phyloP scores from a whole-genome alignment of 2,888 invertebrate species.

The Euphydryas editha region DNA sequence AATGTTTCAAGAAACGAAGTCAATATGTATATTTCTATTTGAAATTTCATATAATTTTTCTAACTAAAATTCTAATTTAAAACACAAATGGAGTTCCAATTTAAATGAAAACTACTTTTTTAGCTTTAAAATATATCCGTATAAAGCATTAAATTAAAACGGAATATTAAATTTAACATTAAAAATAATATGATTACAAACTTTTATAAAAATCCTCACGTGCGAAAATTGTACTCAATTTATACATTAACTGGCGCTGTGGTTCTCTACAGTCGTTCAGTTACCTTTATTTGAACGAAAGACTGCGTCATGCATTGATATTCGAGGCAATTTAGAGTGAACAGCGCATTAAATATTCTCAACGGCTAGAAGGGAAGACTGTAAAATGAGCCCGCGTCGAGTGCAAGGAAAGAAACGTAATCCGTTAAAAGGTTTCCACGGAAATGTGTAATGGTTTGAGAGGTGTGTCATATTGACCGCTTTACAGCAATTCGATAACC shows the following conservation, averaged over 20 bases:
- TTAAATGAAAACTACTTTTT: neutral
- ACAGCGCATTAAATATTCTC: slow-evolving; percentile 19
- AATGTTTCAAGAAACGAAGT: no score
- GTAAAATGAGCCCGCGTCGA: slow-evolving; percentile 46
- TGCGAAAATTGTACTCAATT: slow-evolving; percentile 5
- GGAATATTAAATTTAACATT: neutral
- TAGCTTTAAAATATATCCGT: neutral
- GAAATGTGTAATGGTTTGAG: slow-evolving; percentile 41
- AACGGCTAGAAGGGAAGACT: slow-evolving; percentile 35
- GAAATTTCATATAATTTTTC: neutral
- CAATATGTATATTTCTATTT: no score
- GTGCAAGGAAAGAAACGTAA: slow-evolving; percentile 46
- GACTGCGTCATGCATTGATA: slow-evolving; percentile 10
- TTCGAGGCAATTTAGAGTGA: slow-evolving; percentile 22
- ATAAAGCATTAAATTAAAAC: neutral
- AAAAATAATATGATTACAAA: neutral
- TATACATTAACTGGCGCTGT: neutral
- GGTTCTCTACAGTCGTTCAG: slow-evolving; percentile 4
- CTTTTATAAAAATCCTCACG: neutral
- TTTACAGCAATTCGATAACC: no score
- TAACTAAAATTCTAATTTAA: neutral
- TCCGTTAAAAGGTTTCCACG: slow-evolving; percentile 46
- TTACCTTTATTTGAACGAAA: slow-evolving; percentile 7
- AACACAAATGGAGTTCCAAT: neutral
- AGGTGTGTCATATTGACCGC: slow-evolving; percentile 20